A percentile compares a stretch with the other conserved stretches of the same genome.
These are phyloP conservation scores for Gastrophryne carolinensis DNA, from an alignment of 2,797 vertebrate species.

Conservation along the genomic window DNA sequence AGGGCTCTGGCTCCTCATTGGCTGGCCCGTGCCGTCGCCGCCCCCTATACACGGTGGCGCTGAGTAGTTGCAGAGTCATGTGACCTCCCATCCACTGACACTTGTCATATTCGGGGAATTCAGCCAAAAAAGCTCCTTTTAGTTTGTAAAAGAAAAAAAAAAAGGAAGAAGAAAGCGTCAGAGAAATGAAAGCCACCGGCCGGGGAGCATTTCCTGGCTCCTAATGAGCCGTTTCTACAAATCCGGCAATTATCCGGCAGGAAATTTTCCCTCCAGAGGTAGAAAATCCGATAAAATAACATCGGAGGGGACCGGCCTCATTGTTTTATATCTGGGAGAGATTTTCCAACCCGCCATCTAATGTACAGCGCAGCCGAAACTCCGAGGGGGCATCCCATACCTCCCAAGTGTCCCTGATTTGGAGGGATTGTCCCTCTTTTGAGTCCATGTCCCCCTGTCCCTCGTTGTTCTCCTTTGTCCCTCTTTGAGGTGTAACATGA, in stretches of 20 bases:
- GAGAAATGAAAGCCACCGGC: slow-evolving; percentile 19
- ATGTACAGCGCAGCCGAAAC: too few species aligned
- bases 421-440: too few species aligned
- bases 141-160: slow-evolving; percentile 16
- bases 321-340: slow-evolving; percentile 28
- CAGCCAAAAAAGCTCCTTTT: slow-evolving; percentile 34
- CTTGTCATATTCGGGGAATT: slow-evolving; percentile 35
- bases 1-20: too few species aligned
- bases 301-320: too few species aligned
- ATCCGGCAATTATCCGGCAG: slow-evolving; percentile 45
- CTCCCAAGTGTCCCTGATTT: too few species aligned
- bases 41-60: too few species aligned
- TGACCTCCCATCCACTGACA: slow-evolving; percentile 25
- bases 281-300: slow-evolving; percentile 42
- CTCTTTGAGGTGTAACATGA: too few species aligned
- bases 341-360: too few species aligned
- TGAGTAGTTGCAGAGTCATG: slow-evolving; percentile 31
- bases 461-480: too few species aligned
- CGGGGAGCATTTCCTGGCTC: slow-evolving; percentile 36
- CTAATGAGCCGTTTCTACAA: slow-evolving; percentile 47
- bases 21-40: too few species aligned
- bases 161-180: slow-evolving; percentile 22
- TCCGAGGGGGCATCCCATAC: too few species aligned
- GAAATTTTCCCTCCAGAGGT: slow-evolving; percentile 40
- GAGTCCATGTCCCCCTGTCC: too few species aligned